Conservation (phyloP, 2,797 vertebrate species). For the Argya squamiceps region DNA sequence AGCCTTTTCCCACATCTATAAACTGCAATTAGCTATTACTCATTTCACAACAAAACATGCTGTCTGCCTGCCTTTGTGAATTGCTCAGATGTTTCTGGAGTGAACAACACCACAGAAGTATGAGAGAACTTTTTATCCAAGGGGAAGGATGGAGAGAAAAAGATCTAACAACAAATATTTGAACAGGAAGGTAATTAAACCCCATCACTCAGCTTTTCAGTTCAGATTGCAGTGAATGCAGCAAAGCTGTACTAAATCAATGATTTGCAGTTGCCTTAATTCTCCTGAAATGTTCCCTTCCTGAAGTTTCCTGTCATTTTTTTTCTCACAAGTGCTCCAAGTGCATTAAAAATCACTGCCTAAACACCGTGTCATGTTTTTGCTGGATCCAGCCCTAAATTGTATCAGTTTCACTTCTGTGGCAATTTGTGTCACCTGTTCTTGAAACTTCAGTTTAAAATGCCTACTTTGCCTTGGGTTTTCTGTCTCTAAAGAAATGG, state of each 20-base stretch:
- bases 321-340: neutral
- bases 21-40: neutral
- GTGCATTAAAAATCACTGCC: neutral
- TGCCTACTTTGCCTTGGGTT: neutral
- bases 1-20: neutral
- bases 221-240: neutral
- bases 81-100: neutral
- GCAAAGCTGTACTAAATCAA: neutral
- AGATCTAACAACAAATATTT: neutral
- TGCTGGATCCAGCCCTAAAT: neutral
- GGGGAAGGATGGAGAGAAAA: neutral
- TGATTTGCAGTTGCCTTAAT: neutral
- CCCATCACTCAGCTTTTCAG: neutral
- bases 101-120: neutral
- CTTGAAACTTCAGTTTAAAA: neutral
- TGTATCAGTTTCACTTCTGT: neutral
- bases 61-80: neutral
- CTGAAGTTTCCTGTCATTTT: neutral
- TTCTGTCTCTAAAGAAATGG: neutral
- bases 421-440: neutral
- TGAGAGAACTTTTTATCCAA: neutral
- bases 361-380: neutral
- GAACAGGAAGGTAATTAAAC: neutral
- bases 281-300: neutral
- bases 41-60: neutral